These are phyloP conservation scores for Nematopogon swammerdamellus DNA, from an alignment of 2,888 invertebrate genomes.

Conservation along the genomic window DNA sequence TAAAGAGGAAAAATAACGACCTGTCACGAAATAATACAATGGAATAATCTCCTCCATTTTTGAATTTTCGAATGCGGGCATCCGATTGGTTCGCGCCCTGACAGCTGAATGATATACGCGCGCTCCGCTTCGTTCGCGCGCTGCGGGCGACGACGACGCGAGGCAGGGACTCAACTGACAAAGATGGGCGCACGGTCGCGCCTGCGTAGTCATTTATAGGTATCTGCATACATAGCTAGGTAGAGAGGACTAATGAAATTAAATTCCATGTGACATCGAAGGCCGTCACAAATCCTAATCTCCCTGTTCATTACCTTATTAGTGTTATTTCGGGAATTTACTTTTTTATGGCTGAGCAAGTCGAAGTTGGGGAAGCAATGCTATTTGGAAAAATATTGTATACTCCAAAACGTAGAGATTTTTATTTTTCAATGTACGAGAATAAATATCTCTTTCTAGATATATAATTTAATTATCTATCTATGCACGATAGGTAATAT, in stretches of 20 bases:
- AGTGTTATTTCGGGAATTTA: neutral
- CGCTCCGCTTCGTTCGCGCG: conserved; percentile 12
- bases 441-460: no score
- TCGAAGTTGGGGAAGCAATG: no score
- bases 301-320: neutral
- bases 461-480: no score
- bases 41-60: conserved; percentile 55
- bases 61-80: conserved; percentile 36
- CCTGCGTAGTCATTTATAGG: no score
- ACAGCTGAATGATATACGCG: conserved; percentile 52
- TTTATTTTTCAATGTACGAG: no score
- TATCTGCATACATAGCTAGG: no score
- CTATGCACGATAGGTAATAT: no score
- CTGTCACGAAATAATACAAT: conserved; percentile 57
- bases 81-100: conserved; percentile 38
- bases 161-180: conserved; percentile 48
- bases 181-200: conserved; percentile 26
- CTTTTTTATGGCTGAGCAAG: neutral
- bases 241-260: neutral
- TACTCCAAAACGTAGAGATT: no score
- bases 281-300: neutral
- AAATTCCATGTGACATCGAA: neutral
- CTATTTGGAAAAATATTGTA: no score
- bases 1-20: conserved; percentile 53
- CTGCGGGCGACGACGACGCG: conserved; percentile 9